Conservation (phyloP, 2,797 vertebrate species). For the Falco biarmicus region DNA sequence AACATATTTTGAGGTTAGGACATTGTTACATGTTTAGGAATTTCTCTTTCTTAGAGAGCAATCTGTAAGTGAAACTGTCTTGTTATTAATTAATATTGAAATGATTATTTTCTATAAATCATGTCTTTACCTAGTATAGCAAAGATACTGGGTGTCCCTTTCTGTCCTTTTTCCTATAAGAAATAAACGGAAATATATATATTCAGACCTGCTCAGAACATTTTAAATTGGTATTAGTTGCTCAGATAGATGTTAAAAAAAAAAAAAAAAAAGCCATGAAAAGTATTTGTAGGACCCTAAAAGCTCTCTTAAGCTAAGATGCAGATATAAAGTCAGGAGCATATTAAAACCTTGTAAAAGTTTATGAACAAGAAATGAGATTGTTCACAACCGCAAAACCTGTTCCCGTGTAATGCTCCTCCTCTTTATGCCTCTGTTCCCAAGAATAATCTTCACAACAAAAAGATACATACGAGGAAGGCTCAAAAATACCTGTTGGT, state of each 20-base stretch:
- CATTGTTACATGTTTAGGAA: background rate
- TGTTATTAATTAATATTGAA: background rate
- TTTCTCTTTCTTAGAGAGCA: background rate
- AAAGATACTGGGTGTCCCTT: background rate
- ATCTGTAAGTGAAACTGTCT: background rate
- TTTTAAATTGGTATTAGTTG: background rate
- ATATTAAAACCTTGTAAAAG: background rate
- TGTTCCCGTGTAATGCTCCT: background rate
- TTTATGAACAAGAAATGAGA: background rate
- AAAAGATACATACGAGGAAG: background rate
- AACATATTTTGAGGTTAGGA: background rate
- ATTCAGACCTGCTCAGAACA: background rate
- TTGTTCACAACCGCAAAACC: background rate
- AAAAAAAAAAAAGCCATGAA: background rate
- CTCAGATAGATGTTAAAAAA: background rate
- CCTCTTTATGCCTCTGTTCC: background rate
- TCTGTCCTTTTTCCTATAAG: background rate
- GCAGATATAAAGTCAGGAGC: background rate
- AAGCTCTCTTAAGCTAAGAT: background rate
- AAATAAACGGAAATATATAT: background rate
- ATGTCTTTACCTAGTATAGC: background rate
- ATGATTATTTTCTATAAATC: background rate
- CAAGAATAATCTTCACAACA: background rate
- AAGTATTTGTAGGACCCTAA: background rate
- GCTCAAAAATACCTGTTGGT: rapidly evolving